Evolutionary conservation across 2,797 vertebrate species (phyloP).

Genomic region (Lutra lutra): DNA sequence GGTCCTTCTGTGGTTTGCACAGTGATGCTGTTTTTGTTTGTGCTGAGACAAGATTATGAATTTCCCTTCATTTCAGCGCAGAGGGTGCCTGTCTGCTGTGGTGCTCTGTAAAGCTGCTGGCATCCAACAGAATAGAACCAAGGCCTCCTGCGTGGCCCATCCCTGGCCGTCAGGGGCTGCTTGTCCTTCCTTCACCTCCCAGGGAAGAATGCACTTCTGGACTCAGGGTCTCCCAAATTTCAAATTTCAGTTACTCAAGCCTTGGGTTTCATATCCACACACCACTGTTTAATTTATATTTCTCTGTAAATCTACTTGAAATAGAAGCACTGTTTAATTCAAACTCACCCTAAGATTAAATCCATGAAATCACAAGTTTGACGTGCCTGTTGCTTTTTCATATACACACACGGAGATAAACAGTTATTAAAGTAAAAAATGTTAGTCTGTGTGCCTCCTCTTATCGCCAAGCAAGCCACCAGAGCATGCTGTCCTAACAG

Average conservation of each 20-base stretch:
- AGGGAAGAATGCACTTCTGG: background rate
- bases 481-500: rapidly evolving
- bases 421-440: background rate
- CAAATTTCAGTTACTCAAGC: no score
- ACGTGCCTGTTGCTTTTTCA: rapidly evolving
- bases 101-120: no score
- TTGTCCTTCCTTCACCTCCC: background rate
- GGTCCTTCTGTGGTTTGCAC: background rate
- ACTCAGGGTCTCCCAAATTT: background rate
- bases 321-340: background rate
- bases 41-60: background rate
- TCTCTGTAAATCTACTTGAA: background rate
- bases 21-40: rapidly evolving
- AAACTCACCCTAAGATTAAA: background rate
- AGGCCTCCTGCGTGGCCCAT: rapidly evolving
- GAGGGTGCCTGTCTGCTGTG: background rate
- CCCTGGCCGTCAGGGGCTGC: no score
- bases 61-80: background rate
- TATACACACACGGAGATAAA: background rate
- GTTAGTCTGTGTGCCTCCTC: background rate
- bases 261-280: background rate
- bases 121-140: background rate
- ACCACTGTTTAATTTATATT: background rate
- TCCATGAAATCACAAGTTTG: no score
- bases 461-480: background rate